Evolutionary conservation across 2,113 vertebrate genomes (phyloP).

Genomic region (Pristiophorus japonicus): DNA sequence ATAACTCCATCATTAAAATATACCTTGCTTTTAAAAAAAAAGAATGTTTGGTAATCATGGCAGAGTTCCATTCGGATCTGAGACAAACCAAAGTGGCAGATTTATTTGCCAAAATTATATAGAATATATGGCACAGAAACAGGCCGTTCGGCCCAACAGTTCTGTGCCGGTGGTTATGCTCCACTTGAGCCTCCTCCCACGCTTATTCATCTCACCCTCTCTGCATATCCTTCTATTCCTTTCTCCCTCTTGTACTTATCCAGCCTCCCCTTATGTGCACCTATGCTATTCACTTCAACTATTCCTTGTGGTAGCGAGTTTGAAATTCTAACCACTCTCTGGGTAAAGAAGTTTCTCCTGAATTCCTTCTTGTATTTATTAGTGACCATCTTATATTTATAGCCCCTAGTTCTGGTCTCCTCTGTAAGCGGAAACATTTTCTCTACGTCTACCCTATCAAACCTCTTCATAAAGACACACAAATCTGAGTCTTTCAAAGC

Average conservation of each 20-base stretch:
- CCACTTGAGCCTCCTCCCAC: not conserved
- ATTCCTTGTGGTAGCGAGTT: not conserved
- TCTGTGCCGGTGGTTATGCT: not conserved
- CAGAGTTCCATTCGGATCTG: not conserved
- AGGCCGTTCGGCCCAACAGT: not conserved
- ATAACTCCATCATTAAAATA: not conserved
- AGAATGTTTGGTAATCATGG: not conserved
- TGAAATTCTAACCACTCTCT: not conserved
- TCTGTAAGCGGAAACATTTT: not conserved
- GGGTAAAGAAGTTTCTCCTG: not conserved
- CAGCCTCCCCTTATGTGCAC: not conserved
- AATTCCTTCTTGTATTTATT: not conserved
- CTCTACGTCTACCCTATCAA: not conserved
- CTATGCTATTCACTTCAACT: not conserved
- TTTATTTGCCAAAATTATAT: not conserved
- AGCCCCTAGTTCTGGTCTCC: not conserved
- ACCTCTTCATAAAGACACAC: not conserved
- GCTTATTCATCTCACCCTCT: not conserved
- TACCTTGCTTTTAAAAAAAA: not conserved
- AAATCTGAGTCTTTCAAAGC: not conserved
- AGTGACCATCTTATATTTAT: too few species aligned
- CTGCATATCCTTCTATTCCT: not conserved
- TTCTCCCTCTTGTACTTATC: not conserved
- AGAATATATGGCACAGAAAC: not conserved
- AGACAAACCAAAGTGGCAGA: not conserved